Evolutionary conservation across 2,888 invertebrate species (phyloP).

Genomic region (Drosophila buzzatii): DNA sequence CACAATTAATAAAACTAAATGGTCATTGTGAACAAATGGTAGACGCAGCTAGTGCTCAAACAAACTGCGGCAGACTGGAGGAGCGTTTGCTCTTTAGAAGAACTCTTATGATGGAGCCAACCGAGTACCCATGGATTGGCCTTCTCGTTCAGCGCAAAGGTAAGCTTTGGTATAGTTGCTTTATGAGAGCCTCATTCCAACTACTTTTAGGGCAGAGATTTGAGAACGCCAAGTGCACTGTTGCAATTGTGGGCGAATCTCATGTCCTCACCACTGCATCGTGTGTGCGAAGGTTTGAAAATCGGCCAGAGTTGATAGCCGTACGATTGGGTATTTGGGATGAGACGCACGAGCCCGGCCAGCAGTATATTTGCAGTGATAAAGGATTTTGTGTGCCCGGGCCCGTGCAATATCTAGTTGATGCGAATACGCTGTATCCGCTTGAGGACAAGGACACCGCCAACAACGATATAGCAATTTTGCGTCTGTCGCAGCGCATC

Average conservation of each 20-base stretch:
- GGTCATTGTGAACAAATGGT: background rate
- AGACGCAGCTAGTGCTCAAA: constrained; percentile 1
- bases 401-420: constrained; percentile 41
- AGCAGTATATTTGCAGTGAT: constrained; percentile 40
- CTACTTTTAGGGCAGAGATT: constrained; percentile 9
- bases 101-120: constrained; percentile 35
- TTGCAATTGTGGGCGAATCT: constrained; percentile 46
- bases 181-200: too few species aligned
- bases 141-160: constrained; percentile 28
- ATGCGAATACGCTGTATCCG: constrained; percentile 51
- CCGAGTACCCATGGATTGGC: constrained; percentile 65
- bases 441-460: constrained; percentile 55
- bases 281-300: constrained; percentile 48
- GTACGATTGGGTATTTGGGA: constrained; percentile 60
- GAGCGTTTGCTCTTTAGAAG: constrained; percentile 49
- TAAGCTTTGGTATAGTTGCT: background rate
- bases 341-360: constrained; percentile 19
- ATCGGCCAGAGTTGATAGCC: constrained; percentile 14
- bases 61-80: constrained; percentile 49
- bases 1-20: background rate
- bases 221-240: constrained; percentile 37
- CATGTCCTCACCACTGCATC: constrained; percentile 60
- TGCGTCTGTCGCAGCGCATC: constrained; percentile 43
- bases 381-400: constrained; percentile 63
- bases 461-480: constrained; percentile 57